Percentiles rank a stretch among this genome's conserved stretches.
phyloP scores from a whole-genome alignment of 2,113 vertebrate genomes.

The Petrocephalus microphthalmus region DNA sequence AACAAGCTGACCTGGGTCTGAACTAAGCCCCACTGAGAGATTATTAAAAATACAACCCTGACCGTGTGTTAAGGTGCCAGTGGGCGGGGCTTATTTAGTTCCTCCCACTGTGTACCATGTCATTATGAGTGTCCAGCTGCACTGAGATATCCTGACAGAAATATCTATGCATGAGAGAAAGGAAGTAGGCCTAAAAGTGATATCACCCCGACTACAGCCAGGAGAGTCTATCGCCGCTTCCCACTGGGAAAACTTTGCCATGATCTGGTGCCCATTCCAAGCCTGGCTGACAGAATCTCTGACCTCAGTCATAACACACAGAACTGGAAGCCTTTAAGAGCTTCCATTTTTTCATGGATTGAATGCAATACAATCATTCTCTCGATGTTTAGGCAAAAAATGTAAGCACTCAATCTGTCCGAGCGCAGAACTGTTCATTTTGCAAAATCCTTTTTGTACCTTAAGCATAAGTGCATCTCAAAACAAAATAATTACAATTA shows the following conservation, averaged over 20 bases:
- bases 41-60: background rate
- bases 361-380: background rate
- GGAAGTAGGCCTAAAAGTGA: background rate
- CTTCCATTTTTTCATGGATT: background rate
- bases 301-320: background rate
- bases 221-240: background rate
- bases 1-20: background rate
- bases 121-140: background rate
- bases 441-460: background rate
- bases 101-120: background rate
- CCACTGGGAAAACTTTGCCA: background rate
- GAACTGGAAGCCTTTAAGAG: background rate
- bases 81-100: background rate
- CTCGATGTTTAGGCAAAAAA: background rate
- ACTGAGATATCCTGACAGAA: background rate
- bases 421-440: background rate
- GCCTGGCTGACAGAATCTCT: background rate
- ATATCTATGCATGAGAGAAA: background rate
- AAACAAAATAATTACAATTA: background rate
- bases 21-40: background rate
- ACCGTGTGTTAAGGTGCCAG: background rate
- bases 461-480: background rate
- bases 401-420: background rate
- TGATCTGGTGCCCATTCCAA: background rate
- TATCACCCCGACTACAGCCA: background rate